Base-by-base conservation (phyloP, 2,888 invertebrate genomes). In the Thecophora atra region DNA sequence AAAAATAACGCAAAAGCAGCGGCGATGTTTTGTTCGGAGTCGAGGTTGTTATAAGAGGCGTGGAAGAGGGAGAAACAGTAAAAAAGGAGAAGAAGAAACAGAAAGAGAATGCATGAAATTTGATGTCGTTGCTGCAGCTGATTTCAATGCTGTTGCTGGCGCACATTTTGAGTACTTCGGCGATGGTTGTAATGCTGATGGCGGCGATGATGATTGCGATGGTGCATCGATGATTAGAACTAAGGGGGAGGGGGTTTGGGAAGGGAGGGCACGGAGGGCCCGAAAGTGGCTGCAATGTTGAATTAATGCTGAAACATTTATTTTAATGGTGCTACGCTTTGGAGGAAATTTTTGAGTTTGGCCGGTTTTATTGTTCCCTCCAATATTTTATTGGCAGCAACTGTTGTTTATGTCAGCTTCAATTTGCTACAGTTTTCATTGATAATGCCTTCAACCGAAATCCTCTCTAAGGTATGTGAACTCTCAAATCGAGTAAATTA, bases 111-210 rank as follows among this genome's bases (percentile, higher is more conserved):
- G 58, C 24, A 58, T 28, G 58, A 58, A 58, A 58, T 58, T 58
- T 58, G 26, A 58, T 58, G 58, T 15, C 28, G 24, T 58, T 8
- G 26, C 58, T 58, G 58, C 58, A 13, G 26, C 24, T 58, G 26
- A 58, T 5, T 58, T 24, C 58, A 58, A 54, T 21, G 21, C 54
- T 6, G 54, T 24, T 21, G 21, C 24, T 24, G 54, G 37, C 11
- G 37, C 37, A 37, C 37, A 37, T 37, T n/a, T 47, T 47, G 3
- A 47, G 58, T 58, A 17, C 24, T 58, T 58, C n/a, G n/a, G 58
- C 28, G 19, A 56, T 26, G 19, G 7, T 56, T 1, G 26, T 21
- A n/a, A n/a, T 56, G 56, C 4, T 56, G 56, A 11, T 26, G 51
- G 17, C 26, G 56, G 56, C 11, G 56, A 11, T 19, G 21, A n/a